Conservation (phyloP, 2,113 vertebrate species). For the Leucosticte australis region DNA sequence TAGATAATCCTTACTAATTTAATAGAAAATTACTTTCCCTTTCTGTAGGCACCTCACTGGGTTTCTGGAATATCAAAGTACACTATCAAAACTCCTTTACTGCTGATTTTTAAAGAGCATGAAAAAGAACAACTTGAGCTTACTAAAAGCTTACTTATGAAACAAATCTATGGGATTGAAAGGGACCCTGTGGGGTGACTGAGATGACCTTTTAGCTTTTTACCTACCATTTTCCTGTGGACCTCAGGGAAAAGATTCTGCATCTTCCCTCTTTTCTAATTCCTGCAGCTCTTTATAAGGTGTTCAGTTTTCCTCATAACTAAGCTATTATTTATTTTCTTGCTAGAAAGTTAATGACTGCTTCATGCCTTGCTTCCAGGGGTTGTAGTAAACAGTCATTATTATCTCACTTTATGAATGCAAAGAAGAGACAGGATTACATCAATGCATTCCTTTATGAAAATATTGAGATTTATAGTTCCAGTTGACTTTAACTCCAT, state of each 20-base stretch:
- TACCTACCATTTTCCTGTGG: not conserved
- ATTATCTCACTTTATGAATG: not conserved
- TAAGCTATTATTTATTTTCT: not conserved
- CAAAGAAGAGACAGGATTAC: not conserved
- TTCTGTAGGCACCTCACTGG: not conserved
- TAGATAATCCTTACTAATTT: not conserved
- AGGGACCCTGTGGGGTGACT: not conserved
- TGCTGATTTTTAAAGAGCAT: not conserved
- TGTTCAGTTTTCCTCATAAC: not conserved
- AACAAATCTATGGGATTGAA: not conserved
- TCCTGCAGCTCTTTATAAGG: not conserved
- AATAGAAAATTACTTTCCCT: not conserved
- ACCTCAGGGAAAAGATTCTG: not conserved
- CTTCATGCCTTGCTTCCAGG: not conserved
- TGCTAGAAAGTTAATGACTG: not conserved
- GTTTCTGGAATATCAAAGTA: not conserved
- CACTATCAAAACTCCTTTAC: not conserved
- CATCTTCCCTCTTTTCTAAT: not conserved
- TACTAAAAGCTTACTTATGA: not conserved
- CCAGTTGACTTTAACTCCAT: not conserved
- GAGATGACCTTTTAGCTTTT: not conserved
- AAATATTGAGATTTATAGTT: not conserved
- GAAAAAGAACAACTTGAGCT: not conserved
- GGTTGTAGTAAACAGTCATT: not conserved
- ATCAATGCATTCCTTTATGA: not conserved